phyloP scores from a whole-genome alignment of 1,140 invertebrate species.

The Dendroctonus ponderosae region DNA sequence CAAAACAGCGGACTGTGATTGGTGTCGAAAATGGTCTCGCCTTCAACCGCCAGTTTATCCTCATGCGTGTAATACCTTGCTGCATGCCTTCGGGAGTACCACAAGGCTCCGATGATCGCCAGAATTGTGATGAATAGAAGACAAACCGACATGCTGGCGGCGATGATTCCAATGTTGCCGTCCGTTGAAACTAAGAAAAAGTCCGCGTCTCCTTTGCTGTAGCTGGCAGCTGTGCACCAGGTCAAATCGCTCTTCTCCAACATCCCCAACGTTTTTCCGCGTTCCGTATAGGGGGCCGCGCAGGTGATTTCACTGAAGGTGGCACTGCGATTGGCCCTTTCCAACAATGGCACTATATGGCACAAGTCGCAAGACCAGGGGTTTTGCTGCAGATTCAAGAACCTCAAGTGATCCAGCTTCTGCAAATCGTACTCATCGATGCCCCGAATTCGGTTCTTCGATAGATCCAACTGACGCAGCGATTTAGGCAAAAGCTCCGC shows the following conservation, averaged over 20 bases:
- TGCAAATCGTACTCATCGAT: slow-evolving; percentile 58
- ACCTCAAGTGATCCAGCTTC: slow-evolving; percentile 54
- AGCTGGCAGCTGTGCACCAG: slow-evolving; percentile 52
- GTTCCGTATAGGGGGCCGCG: slow-evolving; percentile 53
- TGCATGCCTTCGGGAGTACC: slow-evolving; percentile 62
- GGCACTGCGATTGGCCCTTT: slow-evolving; percentile 55
- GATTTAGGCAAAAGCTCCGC: slow-evolving; percentile 57
- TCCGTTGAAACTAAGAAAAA: slow-evolving; percentile 52
- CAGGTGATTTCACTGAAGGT: slow-evolving; percentile 55
- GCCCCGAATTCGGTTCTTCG: slow-evolving; percentile 61
- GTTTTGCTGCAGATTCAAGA: slow-evolving; percentile 61
- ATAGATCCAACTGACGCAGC: slow-evolving; percentile 62
- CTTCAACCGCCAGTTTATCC: slow-evolving; percentile 56
- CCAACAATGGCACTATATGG: slow-evolving; percentile 57
- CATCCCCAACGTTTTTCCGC: slow-evolving; percentile 54
- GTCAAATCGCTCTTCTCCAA: slow-evolving; percentile 54
- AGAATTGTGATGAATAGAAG: slow-evolving; percentile 56
- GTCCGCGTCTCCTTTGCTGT: slow-evolving; percentile 44
- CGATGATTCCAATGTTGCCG: slow-evolving; percentile 59
- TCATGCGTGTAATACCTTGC: slow-evolving; percentile 74
- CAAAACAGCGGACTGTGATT: slow-evolving; percentile 45
- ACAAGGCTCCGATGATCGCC: slow-evolving; percentile 54
- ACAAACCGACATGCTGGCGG: slow-evolving; percentile 57
- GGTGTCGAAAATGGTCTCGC: slow-evolving; percentile 56
- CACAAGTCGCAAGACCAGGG: slow-evolving; percentile 70